Conservation (phyloP, 2,888 invertebrate species). For the Plebejus argus region DNA sequence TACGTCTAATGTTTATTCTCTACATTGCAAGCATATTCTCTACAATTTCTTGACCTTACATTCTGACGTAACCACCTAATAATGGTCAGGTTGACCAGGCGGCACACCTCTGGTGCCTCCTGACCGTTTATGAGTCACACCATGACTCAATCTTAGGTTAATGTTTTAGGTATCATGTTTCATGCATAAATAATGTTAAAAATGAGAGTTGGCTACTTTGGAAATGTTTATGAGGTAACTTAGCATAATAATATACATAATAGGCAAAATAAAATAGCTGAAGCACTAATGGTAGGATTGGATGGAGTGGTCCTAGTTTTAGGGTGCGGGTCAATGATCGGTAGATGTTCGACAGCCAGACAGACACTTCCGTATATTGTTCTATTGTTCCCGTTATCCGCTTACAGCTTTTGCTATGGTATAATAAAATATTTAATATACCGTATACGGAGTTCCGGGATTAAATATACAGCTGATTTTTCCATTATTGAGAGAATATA, state of each 20-base stretch:
- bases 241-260: not conserved
- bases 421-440: too few species aligned
- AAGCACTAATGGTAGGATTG: not conserved
- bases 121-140: constrained; percentile 20
- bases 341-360: constrained; percentile 36
- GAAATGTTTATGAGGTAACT: not conserved
- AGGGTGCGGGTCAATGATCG: not conserved
- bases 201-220: not conserved
- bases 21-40: too few species aligned
- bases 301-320: not conserved
- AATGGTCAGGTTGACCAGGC: not conserved
- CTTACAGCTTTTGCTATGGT: not conserved
- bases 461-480: not conserved
- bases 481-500: not conserved
- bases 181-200: not conserved
- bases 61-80: not conserved
- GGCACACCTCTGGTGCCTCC: constrained; percentile 20
- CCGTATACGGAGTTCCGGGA: not conserved
- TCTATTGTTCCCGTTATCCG: constrained; percentile 42
- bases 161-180: not conserved
- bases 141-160: constrained; percentile 17
- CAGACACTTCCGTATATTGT: constrained; percentile 44
- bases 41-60: too few species aligned
- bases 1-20: too few species aligned
- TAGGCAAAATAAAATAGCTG: not conserved